Conservation (phyloP, 2,113 vertebrate species). For the Mus spicilegus region DNA sequence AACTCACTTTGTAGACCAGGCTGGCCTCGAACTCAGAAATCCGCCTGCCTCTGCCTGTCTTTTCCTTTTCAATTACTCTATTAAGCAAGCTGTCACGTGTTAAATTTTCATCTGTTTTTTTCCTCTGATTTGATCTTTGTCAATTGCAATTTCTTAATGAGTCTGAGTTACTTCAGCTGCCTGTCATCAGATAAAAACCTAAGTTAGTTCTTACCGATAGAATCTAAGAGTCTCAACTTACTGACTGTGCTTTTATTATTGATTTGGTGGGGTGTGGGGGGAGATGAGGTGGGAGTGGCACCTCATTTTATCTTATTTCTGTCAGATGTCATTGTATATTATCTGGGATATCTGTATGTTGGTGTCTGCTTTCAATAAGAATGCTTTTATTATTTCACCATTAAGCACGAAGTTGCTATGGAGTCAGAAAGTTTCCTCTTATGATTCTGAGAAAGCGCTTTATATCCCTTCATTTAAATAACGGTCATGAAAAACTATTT, state of each 20-base stretch:
- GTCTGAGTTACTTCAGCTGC: neutral
- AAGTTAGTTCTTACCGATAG: neutral
- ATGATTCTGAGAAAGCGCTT: neutral
- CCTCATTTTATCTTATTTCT: neutral
- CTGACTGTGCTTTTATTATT: neutral
- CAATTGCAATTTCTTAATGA: neutral
- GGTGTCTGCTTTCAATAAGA: slow-evolving; percentile 18
- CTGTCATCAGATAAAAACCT: neutral
- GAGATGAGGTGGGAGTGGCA: no score
- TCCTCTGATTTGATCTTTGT: neutral
- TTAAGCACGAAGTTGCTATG: neutral
- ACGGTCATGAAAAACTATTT: neutral
- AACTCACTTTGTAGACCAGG: no score
- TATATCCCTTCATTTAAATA: neutral
- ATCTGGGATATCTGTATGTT: neutral
- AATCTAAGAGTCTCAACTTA: neutral
- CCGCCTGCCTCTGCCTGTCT: neutral
- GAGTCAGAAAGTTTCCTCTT: neutral
- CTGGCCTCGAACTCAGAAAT: no score
- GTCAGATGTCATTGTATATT: neutral
- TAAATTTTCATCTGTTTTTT: neutral
- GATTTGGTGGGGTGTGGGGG: neutral
- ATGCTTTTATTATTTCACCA: neutral
- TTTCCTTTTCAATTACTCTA: slow-evolving; percentile 1
- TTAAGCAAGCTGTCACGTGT: neutral